A percentile compares a stretch with the other conserved stretches of the same genome.
Evolutionary conservation across 1,140 invertebrate genomes (phyloP).

Genomic region (Camponotus floridanus): DNA sequence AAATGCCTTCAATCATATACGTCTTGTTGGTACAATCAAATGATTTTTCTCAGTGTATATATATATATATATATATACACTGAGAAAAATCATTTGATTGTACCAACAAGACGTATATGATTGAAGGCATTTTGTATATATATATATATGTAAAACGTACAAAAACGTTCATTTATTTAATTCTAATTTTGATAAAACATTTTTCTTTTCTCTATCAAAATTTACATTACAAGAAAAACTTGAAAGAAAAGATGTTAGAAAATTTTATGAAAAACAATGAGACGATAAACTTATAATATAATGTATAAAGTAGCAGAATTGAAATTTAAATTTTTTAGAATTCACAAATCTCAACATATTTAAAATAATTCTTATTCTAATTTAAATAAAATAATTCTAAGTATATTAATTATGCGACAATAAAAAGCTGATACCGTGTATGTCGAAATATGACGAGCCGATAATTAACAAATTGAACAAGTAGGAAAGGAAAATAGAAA

Average conservation of each 20-base stretch:
- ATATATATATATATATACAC: too few relatives aligned
- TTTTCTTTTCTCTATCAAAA: constrained; percentile 1
- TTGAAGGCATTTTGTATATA: too few relatives aligned
- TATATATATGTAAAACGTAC: neutral
- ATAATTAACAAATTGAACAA: constrained; percentile 71
- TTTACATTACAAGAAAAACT: neutral
- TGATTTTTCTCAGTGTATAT: too few relatives aligned
- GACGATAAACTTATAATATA: neutral
- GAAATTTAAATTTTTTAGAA: neutral
- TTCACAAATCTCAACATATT: neutral
- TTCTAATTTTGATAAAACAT: neutral
- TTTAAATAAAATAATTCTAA: neutral
- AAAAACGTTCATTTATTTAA: constrained; percentile 21
- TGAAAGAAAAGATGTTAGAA: neutral
- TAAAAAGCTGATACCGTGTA: constrained; percentile 64
- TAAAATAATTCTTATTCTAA: neutral
- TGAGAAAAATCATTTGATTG: too few relatives aligned
- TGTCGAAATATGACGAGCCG: constrained; percentile 68
- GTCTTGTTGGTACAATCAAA: too few relatives aligned
- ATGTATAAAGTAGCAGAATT: neutral
- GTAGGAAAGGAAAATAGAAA: constrained; percentile 47
- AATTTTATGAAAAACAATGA: neutral
- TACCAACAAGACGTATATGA: too few relatives aligned
- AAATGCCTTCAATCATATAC: too few relatives aligned
- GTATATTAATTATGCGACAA: neutral